These are phyloP conservation scores for Ageneiosus marmoratus DNA, from an alignment of 2,113 vertebrate genomes.

Conservation along the genomic window DNA sequence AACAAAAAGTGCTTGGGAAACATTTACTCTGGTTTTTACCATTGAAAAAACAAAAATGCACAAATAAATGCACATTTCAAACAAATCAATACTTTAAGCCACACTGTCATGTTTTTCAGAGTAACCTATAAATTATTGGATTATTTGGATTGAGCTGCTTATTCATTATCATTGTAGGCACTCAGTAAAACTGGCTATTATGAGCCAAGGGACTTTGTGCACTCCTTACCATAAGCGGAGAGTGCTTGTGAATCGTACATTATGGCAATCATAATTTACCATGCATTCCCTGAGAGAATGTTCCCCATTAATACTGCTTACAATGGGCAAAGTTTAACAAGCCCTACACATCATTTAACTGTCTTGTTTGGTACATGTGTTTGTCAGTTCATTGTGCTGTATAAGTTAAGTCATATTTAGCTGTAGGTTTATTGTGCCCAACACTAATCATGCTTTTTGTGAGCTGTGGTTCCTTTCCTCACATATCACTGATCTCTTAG, in stretches of 20 bases:
- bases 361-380: conserved; percentile 30
- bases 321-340: conserved; percentile 42
- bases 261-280: conserved; percentile 48
- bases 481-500: neutral
- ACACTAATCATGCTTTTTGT: neutral
- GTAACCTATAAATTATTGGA: conserved; percentile 21
- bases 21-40: neutral
- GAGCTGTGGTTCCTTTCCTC: neutral
- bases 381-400: conserved; percentile 3
- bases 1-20: neutral
- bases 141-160: conserved; percentile 37
- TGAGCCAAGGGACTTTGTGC: conserved; percentile 45
- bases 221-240: conserved; percentile 40
- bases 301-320: conserved; percentile 39
- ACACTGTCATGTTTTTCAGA: neutral
- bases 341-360: conserved; percentile 33
- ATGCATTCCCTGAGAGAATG: conserved; percentile 39
- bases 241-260: conserved; percentile 45
- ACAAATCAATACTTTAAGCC: conserved; percentile 3
- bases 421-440: neutral
- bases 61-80: neutral
- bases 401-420: conserved; percentile 10
- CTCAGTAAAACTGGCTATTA: conserved; percentile 42
- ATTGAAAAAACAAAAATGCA: neutral
- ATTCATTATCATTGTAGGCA: conserved; percentile 45